These are phyloP conservation scores for Heterochromis multidens DNA, from an alignment of 2,113 vertebrate species.

Conservation along the genomic window DNA sequence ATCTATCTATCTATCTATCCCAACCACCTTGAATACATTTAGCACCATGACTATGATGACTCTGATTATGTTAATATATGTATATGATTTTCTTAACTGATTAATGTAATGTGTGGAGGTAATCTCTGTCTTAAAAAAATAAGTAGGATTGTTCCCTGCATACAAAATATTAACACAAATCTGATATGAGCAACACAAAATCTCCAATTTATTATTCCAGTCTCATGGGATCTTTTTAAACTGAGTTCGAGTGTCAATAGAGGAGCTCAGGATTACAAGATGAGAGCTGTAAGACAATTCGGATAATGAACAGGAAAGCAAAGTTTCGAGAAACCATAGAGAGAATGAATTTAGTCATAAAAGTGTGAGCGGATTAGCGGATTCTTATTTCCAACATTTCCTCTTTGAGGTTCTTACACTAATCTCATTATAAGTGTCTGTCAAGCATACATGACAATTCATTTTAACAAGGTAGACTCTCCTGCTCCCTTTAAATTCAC, in stretches of 20 bases:
- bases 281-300: conserved; percentile 34
- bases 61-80: not conserved
- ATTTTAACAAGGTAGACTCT: conserved; percentile 67
- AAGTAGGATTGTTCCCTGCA: not conserved
- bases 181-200: conserved; percentile 6
- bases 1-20: conserved; percentile 17
- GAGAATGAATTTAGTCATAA: conserved; percentile 50
- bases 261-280: conserved; percentile 41
- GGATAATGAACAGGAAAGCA: conserved; percentile 54
- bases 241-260: not conserved
- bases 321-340: conserved; percentile 38
- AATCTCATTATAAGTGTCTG: conserved; percentile 75
- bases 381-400: conserved; percentile 63
- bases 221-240: conserved; percentile 21
- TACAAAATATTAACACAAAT: conserved; percentile 13
- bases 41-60: conserved; percentile 1
- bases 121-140: not conserved
- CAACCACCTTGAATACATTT: not conserved
- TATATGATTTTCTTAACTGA: conserved; percentile 15
- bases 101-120: conserved; percentile 11
- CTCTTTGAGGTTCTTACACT: conserved; percentile 55
- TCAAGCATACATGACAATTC: conserved; percentile 71
- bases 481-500: conserved; percentile 48
- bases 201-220: conserved; percentile 13
- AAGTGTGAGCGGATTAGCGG: conserved; percentile 61